phyloP scores from a whole-genome alignment of 2,113 vertebrate genomes.

The Entelurus aequoreus region DNA sequence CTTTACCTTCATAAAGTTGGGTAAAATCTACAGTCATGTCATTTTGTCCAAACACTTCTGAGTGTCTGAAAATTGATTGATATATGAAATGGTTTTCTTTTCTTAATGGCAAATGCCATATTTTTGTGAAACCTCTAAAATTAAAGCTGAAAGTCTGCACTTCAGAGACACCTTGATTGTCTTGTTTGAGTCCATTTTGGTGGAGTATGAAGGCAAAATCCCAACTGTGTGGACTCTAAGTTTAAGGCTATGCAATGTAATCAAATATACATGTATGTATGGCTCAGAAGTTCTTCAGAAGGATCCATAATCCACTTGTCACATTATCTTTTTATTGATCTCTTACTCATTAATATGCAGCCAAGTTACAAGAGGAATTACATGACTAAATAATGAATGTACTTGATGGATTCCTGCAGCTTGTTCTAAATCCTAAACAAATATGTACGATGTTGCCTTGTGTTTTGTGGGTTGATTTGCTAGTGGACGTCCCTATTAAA shows the following conservation, averaged over 20 bases:
- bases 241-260: conserved; percentile 1
- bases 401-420: background rate
- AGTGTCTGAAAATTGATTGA: too few species aligned
- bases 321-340: conserved; percentile 14
- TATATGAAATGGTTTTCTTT: too few species aligned
- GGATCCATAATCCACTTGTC: conserved; percentile 22
- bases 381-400: background rate
- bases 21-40: too few species aligned
- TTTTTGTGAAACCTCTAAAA: too few species aligned
- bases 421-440: background rate
- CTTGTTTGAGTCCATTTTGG: too few species aligned
- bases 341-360: conserved; percentile 6
- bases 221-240: too few species aligned
- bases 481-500: conserved; percentile 16
- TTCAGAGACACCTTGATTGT: too few species aligned
- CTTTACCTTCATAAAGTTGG: too few species aligned
- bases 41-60: too few species aligned
- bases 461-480: conserved; percentile 13
- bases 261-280: conserved; percentile 6
- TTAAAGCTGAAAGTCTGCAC: too few species aligned
- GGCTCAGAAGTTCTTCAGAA: background rate
- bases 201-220: too few species aligned
- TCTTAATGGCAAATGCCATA: too few species aligned
- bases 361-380: conserved; percentile 12
- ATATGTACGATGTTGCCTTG: background rate